Evolutionary conservation across 2,113 vertebrate genomes (phyloP).

Genomic region (Sigmodon hispidus): DNA sequence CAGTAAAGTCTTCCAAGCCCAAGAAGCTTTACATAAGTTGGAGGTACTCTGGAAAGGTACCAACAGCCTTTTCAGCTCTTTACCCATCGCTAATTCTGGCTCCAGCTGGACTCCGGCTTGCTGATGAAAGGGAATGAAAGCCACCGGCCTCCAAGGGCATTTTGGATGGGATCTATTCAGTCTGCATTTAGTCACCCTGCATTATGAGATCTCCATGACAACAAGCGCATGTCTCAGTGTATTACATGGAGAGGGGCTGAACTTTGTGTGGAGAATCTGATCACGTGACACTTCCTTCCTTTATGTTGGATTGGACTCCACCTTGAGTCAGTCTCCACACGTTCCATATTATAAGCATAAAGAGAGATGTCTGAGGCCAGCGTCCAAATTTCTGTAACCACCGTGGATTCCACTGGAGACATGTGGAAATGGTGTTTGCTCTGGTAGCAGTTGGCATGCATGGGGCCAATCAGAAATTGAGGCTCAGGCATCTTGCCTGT

Average conservation of each 20-base stretch:
- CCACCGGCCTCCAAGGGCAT: conserved; percentile 13
- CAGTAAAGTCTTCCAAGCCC: conserved; percentile 69
- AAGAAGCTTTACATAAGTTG: conserved; percentile 72
- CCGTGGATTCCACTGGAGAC: not conserved
- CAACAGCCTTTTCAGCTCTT: conserved; percentile 76
- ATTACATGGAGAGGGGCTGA: conserved; percentile 38
- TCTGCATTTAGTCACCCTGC: conserved; percentile 53
- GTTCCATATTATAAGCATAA: not conserved
- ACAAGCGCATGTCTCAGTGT: conserved; percentile 61
- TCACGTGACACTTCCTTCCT: conserved; percentile 52
- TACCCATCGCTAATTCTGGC: conserved; percentile 81
- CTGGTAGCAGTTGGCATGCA: not conserved
- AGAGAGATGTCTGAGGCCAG: not conserved
- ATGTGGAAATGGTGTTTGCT: not conserved
- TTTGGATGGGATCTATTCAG: conserved; percentile 72
- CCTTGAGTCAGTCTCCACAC: not conserved
- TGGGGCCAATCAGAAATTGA: conserved; percentile 15
- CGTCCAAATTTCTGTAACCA: not conserved
- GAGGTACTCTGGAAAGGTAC: conserved; percentile 71
- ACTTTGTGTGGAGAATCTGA: conserved; percentile 53
- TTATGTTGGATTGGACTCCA: not conserved
- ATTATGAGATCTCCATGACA: conserved; percentile 68
- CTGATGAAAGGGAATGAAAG: conserved; percentile 76
- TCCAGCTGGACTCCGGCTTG: conserved; percentile 76
- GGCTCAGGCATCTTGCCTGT: not conserved